Base-by-base conservation (phyloP, 2,797 vertebrate species). In the Lepilemur ruficaudatus region DNA sequence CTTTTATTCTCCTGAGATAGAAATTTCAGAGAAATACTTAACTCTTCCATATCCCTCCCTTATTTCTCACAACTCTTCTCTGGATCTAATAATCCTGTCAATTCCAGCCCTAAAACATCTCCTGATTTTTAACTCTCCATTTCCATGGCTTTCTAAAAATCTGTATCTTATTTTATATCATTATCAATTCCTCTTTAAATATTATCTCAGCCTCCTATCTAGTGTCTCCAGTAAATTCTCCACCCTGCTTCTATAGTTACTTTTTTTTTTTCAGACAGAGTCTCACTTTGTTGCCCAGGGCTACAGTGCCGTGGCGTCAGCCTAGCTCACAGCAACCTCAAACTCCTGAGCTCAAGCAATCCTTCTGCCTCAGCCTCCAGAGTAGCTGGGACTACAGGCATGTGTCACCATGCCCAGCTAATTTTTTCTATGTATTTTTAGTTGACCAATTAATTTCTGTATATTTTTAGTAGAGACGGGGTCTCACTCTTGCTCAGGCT, bases 21-120 rank as follows among this genome's bases (percentile, higher is more conserved):
- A 87, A 94, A 83, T 93, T 88, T 43, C 41, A 94, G 25, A 65
- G 23, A 87, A 93, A 78, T n/a, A 5, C 41, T 73, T 86, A 69
- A 32, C 18, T 72, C n/a, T 78, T 78, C 52, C 23, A 67, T 52
- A 73, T 25, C 65, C 57, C 22, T 65, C n/a, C 23, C 32, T 85
- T 25, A 55, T 79, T 85, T 83, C 55, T 30, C 35, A 59, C 43
- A 63, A 38, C 22, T 73, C 38, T 86, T 78, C 15, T 55, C 57
- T 69, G 35, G 28, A 79, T 73, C 63, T 83, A 70, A 92, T 83
- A 79, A 91, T 30, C 41, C 28, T 80, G 5, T 69, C 25, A 73
- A 69, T 83, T 83, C 1, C 11, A 87, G 41, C 4, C 20, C 22
- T 30, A 52, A 87, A 90, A 43, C n/a, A 72, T 52, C 55, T 57